A percentile compares a stretch with the other conserved stretches of the same genome.
Conservation (phyloP, 1,140 invertebrate species). For the Heliothis virescens region DNA sequence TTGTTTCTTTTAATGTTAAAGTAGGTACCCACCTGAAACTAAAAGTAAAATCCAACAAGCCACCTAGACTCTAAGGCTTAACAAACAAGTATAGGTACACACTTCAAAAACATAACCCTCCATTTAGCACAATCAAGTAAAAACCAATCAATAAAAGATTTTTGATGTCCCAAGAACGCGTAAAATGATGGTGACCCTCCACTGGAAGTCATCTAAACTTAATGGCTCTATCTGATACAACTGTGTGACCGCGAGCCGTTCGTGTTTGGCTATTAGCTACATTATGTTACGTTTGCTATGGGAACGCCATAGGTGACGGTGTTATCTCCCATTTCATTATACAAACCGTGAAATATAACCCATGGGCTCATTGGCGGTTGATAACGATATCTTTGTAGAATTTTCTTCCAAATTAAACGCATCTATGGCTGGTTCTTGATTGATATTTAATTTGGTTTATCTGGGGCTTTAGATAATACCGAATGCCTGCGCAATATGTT, state of each 20-base stretch:
- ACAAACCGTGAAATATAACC: slow-evolving; percentile 15
- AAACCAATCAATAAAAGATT: neutral
- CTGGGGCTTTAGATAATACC: neutral
- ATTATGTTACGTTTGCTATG: slow-evolving; percentile 6
- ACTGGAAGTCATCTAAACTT: slow-evolving; percentile 39
- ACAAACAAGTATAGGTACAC: too few relatives aligned
- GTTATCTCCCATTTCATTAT: slow-evolving; percentile 36
- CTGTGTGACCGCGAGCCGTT: neutral
- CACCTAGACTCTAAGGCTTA: too few relatives aligned
- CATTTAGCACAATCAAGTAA: too few relatives aligned
- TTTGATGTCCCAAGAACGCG: neutral
- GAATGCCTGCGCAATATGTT: neutral
- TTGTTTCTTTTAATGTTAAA: too few relatives aligned
- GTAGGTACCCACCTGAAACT: too few relatives aligned
- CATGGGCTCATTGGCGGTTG: slow-evolving; percentile 30
- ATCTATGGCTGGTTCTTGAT: slow-evolving; percentile 17
- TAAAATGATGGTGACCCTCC: neutral
- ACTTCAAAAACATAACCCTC: too few relatives aligned
- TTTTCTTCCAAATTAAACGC: slow-evolving; percentile 31
- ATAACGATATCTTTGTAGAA: slow-evolving; percentile 35
- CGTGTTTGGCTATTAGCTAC: slow-evolving; percentile 31
- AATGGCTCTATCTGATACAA: slow-evolving; percentile 47
- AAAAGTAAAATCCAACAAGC: too few relatives aligned
- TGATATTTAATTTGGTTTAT: slow-evolving; percentile 41
- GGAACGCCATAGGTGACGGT: slow-evolving; percentile 42